These are phyloP conservation scores for Petrolisthes cinctipes DNA, from an alignment of 2,888 invertebrate species.

Conservation along the genomic window DNA sequence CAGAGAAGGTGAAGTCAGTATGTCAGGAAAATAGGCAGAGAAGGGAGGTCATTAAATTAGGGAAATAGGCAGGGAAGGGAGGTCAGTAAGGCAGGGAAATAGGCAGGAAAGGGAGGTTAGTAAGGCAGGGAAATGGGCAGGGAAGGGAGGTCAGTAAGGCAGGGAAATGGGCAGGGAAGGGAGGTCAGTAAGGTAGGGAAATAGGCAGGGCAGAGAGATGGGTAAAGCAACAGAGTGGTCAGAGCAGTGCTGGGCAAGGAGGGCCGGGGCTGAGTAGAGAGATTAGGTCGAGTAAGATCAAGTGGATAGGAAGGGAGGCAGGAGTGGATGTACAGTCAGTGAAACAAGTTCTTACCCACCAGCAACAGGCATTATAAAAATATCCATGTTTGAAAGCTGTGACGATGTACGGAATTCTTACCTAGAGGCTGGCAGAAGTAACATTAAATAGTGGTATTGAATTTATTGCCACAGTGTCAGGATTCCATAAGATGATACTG, in stretches of 20 bases:
- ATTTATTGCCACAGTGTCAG: no score
- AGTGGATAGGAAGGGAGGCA: neutral
- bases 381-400: neutral
- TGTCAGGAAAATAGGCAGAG: neutral
- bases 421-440: no score
- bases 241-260: neutral
- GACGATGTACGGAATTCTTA: neutral
- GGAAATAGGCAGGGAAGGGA: neutral
- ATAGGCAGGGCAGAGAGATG: neutral
- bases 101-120: constrained; percentile 1
- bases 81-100: neutral
- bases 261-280: neutral
- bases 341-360: neutral
- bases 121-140: neutral
- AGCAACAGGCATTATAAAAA: neutral
- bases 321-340: neutral
- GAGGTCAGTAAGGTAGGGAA: neutral
- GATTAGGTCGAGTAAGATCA: neutral
- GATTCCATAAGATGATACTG: no score
- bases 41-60: neutral
- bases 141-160: neutral
- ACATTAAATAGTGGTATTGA: no score
- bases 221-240: neutral
- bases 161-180: neutral
- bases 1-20: neutral